Percentiles rank a stretch among this genome's conserved stretches.
Conservation (phyloP, 2,113 vertebrate species). For the Pseudorasbora parva region DNA sequence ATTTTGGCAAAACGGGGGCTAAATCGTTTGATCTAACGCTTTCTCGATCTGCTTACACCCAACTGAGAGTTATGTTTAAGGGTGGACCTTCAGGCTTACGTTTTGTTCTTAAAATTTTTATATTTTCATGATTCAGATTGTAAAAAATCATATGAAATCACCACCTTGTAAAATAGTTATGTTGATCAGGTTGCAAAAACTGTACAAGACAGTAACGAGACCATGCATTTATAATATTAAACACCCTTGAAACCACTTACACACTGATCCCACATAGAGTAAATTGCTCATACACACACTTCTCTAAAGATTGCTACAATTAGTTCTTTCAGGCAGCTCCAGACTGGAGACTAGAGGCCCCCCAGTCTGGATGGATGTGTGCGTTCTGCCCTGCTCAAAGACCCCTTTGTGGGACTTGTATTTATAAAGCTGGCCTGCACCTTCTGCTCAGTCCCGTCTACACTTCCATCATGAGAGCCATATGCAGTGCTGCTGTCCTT, state of each 20-base stretch:
- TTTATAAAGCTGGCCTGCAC: conserved; percentile 45
- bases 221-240: neutral
- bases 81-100: neutral
- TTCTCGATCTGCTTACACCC: neutral
- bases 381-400: conserved; percentile 39
- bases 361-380: neutral
- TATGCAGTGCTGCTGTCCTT: conserved; percentile 64
- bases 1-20: neutral
- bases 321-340: conserved; percentile 24
- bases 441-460: neutral
- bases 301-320: neutral
- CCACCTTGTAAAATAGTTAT: neutral
- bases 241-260: neutral
- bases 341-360: conserved; percentile 19
- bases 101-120: neutral
- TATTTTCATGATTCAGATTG: neutral
- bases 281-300: conserved; percentile 1
- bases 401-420: conserved; percentile 46
- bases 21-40: neutral
- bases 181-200: conserved; percentile 20
- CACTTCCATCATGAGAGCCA: conserved; percentile 43
- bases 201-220: neutral
- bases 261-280: neutral
- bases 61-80: neutral
- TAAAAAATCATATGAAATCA: neutral